Conservation (phyloP, 2,888 invertebrate species). For the Antheraea yamamai region DNA sequence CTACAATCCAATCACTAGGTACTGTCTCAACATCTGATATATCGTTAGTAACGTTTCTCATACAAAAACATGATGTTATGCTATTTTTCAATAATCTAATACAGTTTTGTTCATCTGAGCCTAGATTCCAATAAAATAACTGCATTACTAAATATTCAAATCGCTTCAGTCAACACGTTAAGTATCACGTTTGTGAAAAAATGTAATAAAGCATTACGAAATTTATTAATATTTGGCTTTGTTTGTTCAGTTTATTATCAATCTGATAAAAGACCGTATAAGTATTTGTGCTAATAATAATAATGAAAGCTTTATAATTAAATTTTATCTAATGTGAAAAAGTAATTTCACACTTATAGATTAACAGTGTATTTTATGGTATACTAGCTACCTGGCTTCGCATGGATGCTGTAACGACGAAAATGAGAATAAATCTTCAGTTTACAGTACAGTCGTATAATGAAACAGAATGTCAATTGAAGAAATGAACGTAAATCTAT, state of each 20-base stretch:
- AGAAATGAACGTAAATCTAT: no score
- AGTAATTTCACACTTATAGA: not conserved
- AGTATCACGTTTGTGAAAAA: not conserved
- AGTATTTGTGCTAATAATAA: not conserved
- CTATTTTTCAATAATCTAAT: conserved; percentile 1
- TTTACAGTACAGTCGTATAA: no score
- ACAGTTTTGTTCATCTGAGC: not conserved
- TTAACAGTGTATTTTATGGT: no score
- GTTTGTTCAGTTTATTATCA: conserved; percentile 17
- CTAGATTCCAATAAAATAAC: not conserved
- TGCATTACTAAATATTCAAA: not conserved
- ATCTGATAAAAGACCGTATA: conserved; percentile 9
- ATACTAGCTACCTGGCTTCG: no score
- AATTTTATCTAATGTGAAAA: not conserved
- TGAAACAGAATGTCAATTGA: no score
- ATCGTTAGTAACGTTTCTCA: conserved; percentile 26
- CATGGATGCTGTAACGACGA: no score
- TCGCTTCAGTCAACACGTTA: not conserved
- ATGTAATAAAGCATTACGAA: not conserved
- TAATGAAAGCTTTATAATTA: conserved; percentile 11
- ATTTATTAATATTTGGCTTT: not conserved
- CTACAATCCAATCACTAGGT: conserved; percentile 38
- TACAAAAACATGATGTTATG: conserved; percentile 25
- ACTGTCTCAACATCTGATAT: conserved; percentile 42
- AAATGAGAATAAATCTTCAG: no score